phyloP scores from a whole-genome alignment of 1,140 invertebrate genomes.

The Drosophila funebris region DNA sequence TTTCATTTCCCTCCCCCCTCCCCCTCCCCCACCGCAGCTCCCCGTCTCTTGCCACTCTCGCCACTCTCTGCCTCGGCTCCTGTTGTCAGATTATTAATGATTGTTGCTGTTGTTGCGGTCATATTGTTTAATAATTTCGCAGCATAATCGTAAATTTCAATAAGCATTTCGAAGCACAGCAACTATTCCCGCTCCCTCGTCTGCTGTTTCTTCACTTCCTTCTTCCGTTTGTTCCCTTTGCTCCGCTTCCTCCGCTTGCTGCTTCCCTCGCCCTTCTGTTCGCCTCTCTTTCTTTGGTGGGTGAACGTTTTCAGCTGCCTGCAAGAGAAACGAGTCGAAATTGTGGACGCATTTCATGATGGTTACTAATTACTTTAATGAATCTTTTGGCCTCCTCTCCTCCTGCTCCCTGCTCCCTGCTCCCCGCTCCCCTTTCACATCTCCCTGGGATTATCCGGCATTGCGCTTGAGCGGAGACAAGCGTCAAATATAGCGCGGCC shows the following conservation, averaged over 20 bases:
- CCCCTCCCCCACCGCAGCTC: background rate
- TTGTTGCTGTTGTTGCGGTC: conserved; percentile 55
- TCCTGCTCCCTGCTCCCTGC: background rate
- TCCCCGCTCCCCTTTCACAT: background rate
- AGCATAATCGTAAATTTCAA: conserved; percentile 79
- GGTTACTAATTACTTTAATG: conserved; percentile 67
- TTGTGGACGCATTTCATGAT: conserved; percentile 17
- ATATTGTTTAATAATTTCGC: conserved; percentile 79
- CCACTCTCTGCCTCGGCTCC: background rate
- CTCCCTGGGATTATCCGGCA: background rate
- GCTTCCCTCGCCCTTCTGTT: too few species aligned
- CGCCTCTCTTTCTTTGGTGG: background rate
- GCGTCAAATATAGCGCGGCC: background rate
- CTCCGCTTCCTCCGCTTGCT: background rate
- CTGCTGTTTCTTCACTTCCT: background rate
- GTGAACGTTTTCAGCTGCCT: conserved; percentile 30
- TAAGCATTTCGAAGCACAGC: conserved; percentile 47
- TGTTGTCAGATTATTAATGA: conserved; percentile 45
- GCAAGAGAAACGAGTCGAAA: conserved; percentile 55
- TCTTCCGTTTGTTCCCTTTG: background rate
- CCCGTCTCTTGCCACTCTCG: background rate
- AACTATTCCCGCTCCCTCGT: background rate
- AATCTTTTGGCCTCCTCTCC: conserved; percentile 43
- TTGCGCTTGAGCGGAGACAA: background rate
- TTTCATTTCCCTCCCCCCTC: background rate